Conservation (phyloP, 1,140 invertebrate genomes). For the Idris sp. region DNA sequence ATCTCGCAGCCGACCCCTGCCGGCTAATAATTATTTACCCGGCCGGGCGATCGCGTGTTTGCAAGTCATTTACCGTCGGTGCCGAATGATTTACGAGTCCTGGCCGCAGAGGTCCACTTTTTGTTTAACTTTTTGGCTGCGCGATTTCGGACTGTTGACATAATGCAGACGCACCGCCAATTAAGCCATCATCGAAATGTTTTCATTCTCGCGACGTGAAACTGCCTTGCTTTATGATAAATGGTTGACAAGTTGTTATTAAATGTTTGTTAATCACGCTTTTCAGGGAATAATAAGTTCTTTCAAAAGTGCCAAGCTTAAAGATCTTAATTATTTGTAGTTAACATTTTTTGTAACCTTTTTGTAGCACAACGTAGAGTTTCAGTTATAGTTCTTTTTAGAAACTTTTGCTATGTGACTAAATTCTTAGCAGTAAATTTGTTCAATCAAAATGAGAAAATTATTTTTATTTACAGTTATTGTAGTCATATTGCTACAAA, state of each 20-base stretch:
- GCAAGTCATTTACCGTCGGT: constrained; percentile 41
- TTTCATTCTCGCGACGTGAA: constrained; percentile 25
- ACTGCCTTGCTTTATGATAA: constrained; percentile 30
- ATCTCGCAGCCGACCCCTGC: too few species aligned
- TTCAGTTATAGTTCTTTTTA: too few species aligned
- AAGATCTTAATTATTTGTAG: too few species aligned
- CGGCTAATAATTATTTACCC: constrained; percentile 30
- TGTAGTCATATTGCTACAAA: too few species aligned
- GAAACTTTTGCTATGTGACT: too few species aligned
- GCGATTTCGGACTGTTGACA: constrained; percentile 39
- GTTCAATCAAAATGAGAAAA: too few species aligned
- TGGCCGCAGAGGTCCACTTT: constrained; percentile 5
- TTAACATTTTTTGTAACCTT: too few species aligned
- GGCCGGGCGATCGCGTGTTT: constrained; percentile 33
- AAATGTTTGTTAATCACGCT: constrained; percentile 45
- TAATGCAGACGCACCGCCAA: constrained; percentile 36
- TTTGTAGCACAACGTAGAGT: too few species aligned
- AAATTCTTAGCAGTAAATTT: too few species aligned
- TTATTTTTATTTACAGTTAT: too few species aligned
- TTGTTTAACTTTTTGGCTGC: background rate
- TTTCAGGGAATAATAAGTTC: constrained; percentile 39
- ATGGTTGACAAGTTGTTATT: constrained; percentile 38
- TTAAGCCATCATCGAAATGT: constrained; percentile 37
- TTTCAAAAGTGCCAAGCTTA: too few species aligned
- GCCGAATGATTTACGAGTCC: constrained; percentile 41